These are phyloP conservation scores for Nesogale talazaci DNA, from an alignment of 2,113 vertebrate species.

Conservation along the genomic window DNA sequence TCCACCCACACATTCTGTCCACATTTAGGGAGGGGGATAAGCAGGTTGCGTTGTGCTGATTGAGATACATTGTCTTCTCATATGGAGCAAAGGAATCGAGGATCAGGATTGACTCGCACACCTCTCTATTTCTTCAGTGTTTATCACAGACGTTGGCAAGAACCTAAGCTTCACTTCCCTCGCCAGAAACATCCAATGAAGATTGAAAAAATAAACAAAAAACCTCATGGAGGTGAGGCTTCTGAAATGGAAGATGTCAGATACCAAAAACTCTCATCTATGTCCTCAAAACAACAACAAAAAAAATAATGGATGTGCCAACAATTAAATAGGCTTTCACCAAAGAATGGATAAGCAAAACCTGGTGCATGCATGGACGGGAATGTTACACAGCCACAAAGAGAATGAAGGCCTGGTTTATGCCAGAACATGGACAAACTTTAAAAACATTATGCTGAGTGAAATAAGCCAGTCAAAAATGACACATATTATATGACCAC, in stretches of 20 bases:
- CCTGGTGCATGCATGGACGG: background rate
- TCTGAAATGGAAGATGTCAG: background rate
- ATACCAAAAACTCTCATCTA: background rate
- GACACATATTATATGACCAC: background rate
- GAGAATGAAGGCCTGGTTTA: background rate
- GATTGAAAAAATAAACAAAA: background rate
- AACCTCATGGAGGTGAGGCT: background rate
- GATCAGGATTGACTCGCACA: background rate
- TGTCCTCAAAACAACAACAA: slow-evolving; percentile 46
- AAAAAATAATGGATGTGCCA: background rate
- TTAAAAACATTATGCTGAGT: background rate
- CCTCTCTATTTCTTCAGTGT: background rate
- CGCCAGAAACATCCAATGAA: background rate
- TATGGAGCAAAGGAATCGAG: background rate
- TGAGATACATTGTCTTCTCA: background rate
- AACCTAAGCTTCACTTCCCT: background rate
- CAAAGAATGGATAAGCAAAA: background rate
- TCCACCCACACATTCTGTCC: background rate
- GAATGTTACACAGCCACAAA: background rate
- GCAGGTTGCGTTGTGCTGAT: background rate
- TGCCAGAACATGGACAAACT: background rate
- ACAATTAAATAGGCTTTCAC: background rate
- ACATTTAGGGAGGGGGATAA: background rate
- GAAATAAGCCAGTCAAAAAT: background rate
- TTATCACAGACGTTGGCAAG: background rate